Base-by-base conservation (phyloP, 1,140 invertebrate genomes). In the Zaprionus inermis region DNA sequence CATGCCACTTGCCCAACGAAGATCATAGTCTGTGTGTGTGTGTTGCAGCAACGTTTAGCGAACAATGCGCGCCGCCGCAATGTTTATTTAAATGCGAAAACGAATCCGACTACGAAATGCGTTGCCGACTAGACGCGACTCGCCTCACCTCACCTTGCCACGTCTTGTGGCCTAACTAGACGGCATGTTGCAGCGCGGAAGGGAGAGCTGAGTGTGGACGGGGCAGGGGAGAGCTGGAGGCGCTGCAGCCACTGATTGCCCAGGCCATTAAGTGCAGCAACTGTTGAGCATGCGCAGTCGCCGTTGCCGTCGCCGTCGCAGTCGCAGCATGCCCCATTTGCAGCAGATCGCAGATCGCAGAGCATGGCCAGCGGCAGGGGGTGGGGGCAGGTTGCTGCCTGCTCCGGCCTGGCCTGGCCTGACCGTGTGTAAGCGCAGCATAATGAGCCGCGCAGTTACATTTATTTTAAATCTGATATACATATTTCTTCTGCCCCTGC, bases 401-500 rank as follows among this genome's bases (percentile, higher is more conserved):
- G 36, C 36, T 38, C 36, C n/a, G 38, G n/a, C 38, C 14, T 41
- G 38, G n/a, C 38, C 7, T 41, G 38, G 55, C 57, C 32, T 30
- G 30, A 38, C 78, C 49, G 72, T 78, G 79, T 89, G 84, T 78
- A 84, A 89, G 84, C 81, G 72, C 84, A 81, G 84, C 84, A 89
- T 89, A 89, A 89, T 89, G 84, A 89, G 84, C 85, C 85, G 84
- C 84, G 84, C 84, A 89, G 84, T 89, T 89, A 89, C 84, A 89
- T 89, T 89, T 89, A 89, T 89, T 89, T 89, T 89, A 89, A 89
- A 89, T 89, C 84, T 89, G 84, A 89, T 89, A 89, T 89, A 89
- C 84, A 89, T 89, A 90, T 89, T 89, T 89, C 84, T 89, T 74
- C 72, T 74, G 65, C 70, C 55, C 63, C 49, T 78, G 24, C 24